Evolutionary conservation across 2,113 vertebrate genomes (phyloP).

Genomic region (Amblyornis subalaris): DNA sequence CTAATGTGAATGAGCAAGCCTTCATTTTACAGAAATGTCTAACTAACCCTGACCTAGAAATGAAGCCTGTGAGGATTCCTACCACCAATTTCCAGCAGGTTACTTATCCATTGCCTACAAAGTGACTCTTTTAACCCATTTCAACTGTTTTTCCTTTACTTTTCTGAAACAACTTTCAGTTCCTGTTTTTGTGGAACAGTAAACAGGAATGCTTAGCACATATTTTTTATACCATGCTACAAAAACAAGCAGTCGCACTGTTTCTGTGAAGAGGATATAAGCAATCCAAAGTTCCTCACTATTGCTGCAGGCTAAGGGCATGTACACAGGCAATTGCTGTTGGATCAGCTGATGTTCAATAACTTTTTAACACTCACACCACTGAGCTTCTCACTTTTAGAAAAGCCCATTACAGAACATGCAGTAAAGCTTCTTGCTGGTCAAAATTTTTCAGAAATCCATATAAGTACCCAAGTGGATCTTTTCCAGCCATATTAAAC

Average conservation of each 20-base stretch:
- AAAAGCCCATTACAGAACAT: neutral
- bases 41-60: constrained; percentile 10
- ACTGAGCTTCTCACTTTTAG: neutral
- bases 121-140: neutral
- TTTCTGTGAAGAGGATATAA: neutral
- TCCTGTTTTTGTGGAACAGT: neutral
- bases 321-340: neutral
- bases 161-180: neutral
- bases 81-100: neutral
- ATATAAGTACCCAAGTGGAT: neutral
- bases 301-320: neutral
- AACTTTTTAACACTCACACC: neutral
- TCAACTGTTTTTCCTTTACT: neutral
- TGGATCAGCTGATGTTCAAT: neutral
- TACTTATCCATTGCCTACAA: neutral
- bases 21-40: neutral
- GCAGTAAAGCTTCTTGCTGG: neutral
- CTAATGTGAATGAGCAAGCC: neutral
- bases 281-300: neutral
- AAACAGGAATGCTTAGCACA: neutral
- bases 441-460: neutral
- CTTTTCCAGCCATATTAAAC: neutral
- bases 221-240: neutral
- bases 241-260: neutral
- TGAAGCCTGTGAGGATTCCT: neutral